Evolutionary conservation across 2,888 invertebrate genomes (phyloP), one percentile per base, ranked within the genome.

Genomic region (Galerucella pusilla): DNA sequence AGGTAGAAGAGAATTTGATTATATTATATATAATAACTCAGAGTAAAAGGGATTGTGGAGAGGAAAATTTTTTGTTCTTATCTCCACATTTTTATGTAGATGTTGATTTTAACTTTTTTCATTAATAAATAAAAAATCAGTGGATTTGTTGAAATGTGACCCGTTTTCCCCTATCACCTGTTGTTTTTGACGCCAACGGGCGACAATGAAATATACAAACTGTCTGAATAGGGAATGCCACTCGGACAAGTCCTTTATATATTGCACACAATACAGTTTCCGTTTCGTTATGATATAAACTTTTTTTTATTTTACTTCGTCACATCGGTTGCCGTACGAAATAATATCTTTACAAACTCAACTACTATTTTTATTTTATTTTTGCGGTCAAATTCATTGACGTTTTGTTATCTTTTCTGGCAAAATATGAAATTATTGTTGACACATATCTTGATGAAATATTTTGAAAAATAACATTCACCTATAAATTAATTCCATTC

Each of bases 351-450:
- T 9, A 54, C n/a, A n/a, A 54, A 54, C 16, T 16, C 16, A 6
- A 54, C 54, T 54, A 7, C 1, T 16, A 54, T 54, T 1, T 54
- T 54, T 54, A 16, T 16, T 49, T 49, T 12, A 12, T 54, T 54
- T 54, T 54, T 54, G 54, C 16, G 54, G 54, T 54, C 54, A 16
- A 54, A 54, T 54, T 16, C 54, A 54, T 54, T 5, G 54, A 16
- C 9, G 54, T 54, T 54, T 16, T 54, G n/a, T 54, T 54, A 16
- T 20, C 54, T 54, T 6, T 54, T 54, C 54, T 54, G 16, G 9
- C 54, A 16, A 54, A 54, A 54, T 54, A 54, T 54, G 54, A 54
- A 54, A 54, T 54, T 54, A 54, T 16, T 54, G 54, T 16, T 54
- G 16, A 54, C 54, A 54, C 54, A 54, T 54, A 14, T 16, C 54